Percentiles rank a stretch among this genome's conserved stretches.
These are phyloP conservation scores for Elgaria multicarinata DNA, from an alignment of 2,113 vertebrate species.

Conservation along the genomic window DNA sequence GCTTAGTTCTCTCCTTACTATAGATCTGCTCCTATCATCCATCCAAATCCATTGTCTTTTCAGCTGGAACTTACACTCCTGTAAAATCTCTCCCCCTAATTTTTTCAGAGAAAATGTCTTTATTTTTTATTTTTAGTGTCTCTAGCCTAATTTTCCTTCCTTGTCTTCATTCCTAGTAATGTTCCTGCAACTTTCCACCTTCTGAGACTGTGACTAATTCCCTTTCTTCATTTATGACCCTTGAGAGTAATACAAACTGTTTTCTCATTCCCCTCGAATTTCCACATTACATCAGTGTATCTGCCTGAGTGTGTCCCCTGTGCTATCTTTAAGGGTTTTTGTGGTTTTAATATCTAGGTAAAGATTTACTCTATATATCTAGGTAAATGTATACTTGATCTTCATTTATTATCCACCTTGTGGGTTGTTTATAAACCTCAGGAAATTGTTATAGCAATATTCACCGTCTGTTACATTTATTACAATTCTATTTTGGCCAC, in stretches of 20 bases:
- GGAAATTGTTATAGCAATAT: not conserved
- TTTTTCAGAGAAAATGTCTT: not conserved
- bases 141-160: not conserved
- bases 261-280: not conserved
- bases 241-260: slow-evolving; percentile 37
- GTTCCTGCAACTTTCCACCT: not conserved
- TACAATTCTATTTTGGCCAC: not conserved
- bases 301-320: not conserved
- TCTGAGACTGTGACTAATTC: slow-evolving; percentile 55
- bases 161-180: slow-evolving; percentile 30
- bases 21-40: not conserved
- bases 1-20: not conserved
- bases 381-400: no score
- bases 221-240: slow-evolving; percentile 32
- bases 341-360: no score
- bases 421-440: not conserved
- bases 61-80: not conserved
- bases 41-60: not conserved
- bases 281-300: not conserved
- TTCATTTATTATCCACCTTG: not conserved
- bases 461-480: not conserved
- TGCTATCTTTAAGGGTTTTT: no score
- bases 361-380: no score
- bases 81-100: not conserved
- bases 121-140: not conserved